Base-by-base conservation (phyloP, 2,888 invertebrate species). In the Cryptocheilus praepositus region DNA sequence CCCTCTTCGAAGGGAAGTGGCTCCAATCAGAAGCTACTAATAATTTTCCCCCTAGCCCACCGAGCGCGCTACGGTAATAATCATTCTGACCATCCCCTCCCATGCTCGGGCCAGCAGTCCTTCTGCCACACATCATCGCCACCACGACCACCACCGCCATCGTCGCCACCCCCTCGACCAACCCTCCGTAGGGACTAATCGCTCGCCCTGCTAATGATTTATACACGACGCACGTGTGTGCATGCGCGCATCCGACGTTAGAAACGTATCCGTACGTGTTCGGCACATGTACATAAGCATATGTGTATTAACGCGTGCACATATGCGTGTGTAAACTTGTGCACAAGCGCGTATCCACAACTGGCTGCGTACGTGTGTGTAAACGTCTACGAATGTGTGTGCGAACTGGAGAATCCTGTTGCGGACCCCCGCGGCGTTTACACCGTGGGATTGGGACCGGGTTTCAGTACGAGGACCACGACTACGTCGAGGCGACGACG, bases 121-220 rank as follows among this genome's bases (percentile, higher is more conserved):
- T 71, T 59, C 55, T 64, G 57, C 60, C 61, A 61, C 63, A 46
- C 63, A 65, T 68, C 66, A 67, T 46, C 62, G 63, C 63, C 63
- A 67, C 54, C 62, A 59, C 61, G 57, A 53, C 54, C 61, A 67
- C 70, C 53, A 61, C 72, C 69, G 67, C 58, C 58, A 58, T 60
- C 71, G 72, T 55, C 66, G 56, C 67, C 71, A 68, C 69, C 59
- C 79, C 73, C 73, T 67, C 68, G 70, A 74, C 52, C 77, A 77
- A 82, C 80, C 79, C 76, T 79, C 81, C 77, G 80, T 82, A 80
- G 74, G 73, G 75, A 86, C 87, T 87, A 86, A 86, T 88, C 87
- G 87, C 81, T 81, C 83, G 67, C 79, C 79, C 81, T 83, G 83
- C 82, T 83, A 85, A 87, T 86, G 87, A 88, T 88, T 88, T 87